Evolutionary conservation across 2,113 vertebrate species (phyloP).

Genomic region (Nycticorax nycticorax): DNA sequence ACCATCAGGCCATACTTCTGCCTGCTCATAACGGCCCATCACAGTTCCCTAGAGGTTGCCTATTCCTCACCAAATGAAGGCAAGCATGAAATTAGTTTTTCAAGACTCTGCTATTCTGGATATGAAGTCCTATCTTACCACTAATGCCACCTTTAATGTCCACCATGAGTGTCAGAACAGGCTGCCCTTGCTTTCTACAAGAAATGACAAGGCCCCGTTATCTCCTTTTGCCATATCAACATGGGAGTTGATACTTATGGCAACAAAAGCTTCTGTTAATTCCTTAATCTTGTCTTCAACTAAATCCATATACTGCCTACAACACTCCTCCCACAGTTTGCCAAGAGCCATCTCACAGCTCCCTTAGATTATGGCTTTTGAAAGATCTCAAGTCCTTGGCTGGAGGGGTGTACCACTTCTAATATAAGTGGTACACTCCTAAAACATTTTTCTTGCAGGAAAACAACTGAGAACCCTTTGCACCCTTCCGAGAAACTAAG

Average conservation of each 20-base stretch:
- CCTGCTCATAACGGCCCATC: neutral
- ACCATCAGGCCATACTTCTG: neutral
- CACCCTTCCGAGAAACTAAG: neutral
- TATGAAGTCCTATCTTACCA: neutral
- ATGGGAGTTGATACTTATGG: fast-evolving
- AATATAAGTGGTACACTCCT: neutral
- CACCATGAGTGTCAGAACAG: fast-evolving
- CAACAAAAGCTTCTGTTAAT: neutral
- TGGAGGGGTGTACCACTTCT: neutral
- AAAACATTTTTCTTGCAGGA: neutral
- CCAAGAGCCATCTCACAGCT: neutral
- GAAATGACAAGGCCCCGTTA: neutral
- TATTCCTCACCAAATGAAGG: neutral
- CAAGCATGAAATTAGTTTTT: neutral
- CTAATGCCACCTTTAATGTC: neutral
- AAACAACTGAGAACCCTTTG: neutral
- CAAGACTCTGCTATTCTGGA: neutral
- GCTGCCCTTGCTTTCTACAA: neutral
- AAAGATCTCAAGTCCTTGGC: neutral
- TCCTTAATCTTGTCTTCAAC: neutral
- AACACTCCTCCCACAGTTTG: neutral
- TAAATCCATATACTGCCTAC: neutral
- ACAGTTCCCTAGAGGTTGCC: neutral
- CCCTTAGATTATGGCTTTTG: neutral
- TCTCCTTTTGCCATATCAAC: neutral